Evolutionary conservation across 2,888 invertebrate species (phyloP).

Genomic region (Caradrina kadenii): DNA sequence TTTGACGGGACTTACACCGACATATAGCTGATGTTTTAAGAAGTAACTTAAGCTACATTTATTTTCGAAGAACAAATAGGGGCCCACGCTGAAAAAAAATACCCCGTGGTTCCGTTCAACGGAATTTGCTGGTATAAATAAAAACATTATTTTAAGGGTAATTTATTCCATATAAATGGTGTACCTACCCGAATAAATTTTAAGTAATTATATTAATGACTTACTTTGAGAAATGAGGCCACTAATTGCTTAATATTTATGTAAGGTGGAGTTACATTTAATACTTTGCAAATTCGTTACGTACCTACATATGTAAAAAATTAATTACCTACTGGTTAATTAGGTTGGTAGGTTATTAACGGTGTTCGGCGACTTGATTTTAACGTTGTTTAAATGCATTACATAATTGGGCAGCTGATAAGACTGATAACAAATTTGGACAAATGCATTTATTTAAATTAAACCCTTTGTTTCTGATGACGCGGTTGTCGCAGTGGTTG

Average conservation of each 20-base stretch:
- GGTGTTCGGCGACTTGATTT: conserved; percentile 20
- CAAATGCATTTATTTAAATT: conserved; percentile 8
- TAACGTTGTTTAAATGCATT: conserved; percentile 12
- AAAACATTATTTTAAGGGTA: neutral
- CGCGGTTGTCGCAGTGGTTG: too few relatives aligned
- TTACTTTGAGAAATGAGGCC: conserved; percentile 40
- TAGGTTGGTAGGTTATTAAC: conserved; percentile 32
- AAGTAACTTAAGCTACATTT: too few relatives aligned
- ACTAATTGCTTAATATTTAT: conserved; percentile 49
- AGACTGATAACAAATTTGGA: conserved; percentile 24
- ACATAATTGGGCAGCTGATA: conserved; percentile 7
- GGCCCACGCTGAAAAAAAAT: too few relatives aligned
- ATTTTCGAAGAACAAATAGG: too few relatives aligned
- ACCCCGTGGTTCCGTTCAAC: too few relatives aligned
- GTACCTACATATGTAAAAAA: conserved; percentile 24
- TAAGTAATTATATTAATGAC: conserved; percentile 43
- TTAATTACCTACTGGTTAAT: conserved; percentile 33
- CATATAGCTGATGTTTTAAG: too few relatives aligned
- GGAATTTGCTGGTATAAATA: too few relatives aligned
- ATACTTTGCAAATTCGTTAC: conserved; percentile 35
- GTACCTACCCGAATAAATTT: conserved; percentile 16
- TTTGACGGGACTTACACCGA: too few relatives aligned
- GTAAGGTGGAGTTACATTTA: conserved; percentile 39
- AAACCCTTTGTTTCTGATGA: too few relatives aligned
- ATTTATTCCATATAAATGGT: neutral